Evolutionary conservation across 2,888 invertebrate genomes (phyloP).

Genomic region (Drosophila recens): DNA sequence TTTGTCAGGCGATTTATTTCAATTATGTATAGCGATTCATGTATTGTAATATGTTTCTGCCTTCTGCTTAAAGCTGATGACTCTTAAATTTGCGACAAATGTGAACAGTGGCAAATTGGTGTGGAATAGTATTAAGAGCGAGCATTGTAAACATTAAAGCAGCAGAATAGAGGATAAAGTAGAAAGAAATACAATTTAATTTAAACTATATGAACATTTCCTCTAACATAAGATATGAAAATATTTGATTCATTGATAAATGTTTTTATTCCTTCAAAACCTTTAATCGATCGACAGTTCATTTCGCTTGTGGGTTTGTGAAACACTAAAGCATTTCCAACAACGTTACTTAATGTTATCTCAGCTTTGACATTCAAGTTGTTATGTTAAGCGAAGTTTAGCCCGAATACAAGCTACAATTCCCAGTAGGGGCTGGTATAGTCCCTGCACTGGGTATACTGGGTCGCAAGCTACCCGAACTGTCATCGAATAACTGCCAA

Average conservation of each 20-base stretch:
- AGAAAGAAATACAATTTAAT: too few species aligned
- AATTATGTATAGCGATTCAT: slow-evolving; percentile 63
- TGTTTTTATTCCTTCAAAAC: neutral
- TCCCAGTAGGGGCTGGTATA: slow-evolving; percentile 10
- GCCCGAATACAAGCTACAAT: slow-evolving; percentile 22
- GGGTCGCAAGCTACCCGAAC: slow-evolving; percentile 19
- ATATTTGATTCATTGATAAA: neutral
- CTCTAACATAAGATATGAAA: neutral
- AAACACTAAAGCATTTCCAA: neutral
- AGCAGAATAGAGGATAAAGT: too few species aligned
- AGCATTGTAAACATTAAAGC: too few species aligned
- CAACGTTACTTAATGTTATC: neutral
- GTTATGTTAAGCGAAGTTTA: slow-evolving; percentile 16
- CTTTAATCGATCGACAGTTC: neutral
- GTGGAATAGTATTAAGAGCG: neutral
- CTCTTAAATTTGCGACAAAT: slow-evolving; percentile 10
- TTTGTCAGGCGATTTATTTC: slow-evolving; percentile 81
- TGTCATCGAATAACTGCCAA: slow-evolving; percentile 52
- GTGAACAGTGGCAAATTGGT: slow-evolving; percentile 6
- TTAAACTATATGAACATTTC: too few species aligned
- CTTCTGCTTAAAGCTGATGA: slow-evolving; percentile 17
- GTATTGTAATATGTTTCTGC: slow-evolving; percentile 35
- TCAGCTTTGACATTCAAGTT: slow-evolving; percentile 16
- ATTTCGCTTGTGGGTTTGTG: neutral
- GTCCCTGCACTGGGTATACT: slow-evolving; percentile 10